phyloP scores from a whole-genome alignment of 1,140 invertebrate species.

The Stratiolaelaps scimitus region DNA sequence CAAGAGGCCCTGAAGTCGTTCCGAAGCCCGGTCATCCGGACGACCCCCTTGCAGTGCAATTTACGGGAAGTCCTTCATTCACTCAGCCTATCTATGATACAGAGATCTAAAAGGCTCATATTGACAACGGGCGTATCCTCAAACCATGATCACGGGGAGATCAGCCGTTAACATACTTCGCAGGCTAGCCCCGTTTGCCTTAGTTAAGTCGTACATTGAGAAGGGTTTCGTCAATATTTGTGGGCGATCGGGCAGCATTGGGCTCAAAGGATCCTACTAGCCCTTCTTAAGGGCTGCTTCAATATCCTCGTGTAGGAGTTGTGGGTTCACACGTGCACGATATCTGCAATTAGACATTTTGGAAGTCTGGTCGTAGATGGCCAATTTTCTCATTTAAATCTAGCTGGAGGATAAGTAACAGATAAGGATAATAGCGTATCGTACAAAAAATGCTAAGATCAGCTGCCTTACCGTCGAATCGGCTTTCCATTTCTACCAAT shows the following conservation, averaged over 20 bases:
- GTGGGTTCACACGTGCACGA: not conserved
- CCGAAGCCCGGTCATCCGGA: conserved; percentile 1
- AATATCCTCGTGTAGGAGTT: not conserved
- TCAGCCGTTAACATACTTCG: not conserved
- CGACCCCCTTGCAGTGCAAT: conserved; percentile 13
- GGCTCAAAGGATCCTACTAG: no score
- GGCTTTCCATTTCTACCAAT: conserved; percentile 42
- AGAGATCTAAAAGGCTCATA: not conserved
- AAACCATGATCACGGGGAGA: not conserved
- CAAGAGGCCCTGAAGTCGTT: not conserved
- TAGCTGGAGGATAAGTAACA: not conserved
- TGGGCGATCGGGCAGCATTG: not conserved
- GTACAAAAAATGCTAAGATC: conserved; percentile 14
- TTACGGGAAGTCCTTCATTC: conserved; percentile 21
- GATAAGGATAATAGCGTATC: not conserved
- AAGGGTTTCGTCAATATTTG: not conserved
- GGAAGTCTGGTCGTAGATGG: not conserved
- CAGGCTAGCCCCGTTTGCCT: not conserved
- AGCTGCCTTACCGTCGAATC: conserved; percentile 38
- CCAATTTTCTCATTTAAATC: not conserved
- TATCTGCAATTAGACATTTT: not conserved
- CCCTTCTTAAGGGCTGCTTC: no score
- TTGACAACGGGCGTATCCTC: not conserved
- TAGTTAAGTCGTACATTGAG: not conserved
- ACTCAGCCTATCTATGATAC: not conserved